Conservation (phyloP, 2,888 invertebrate species). For the Chrysomela aeneicollis region DNA sequence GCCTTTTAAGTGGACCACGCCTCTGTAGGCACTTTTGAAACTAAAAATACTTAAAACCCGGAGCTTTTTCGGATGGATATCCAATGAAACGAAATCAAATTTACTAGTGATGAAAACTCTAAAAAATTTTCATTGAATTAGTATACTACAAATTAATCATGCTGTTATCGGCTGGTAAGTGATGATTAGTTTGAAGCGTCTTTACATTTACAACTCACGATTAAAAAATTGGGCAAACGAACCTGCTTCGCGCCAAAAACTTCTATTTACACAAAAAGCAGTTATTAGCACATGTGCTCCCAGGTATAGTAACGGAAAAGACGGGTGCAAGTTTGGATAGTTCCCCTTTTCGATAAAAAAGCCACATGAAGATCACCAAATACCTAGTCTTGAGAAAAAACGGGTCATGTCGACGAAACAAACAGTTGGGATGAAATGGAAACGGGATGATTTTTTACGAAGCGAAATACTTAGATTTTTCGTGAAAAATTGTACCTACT, state of each 20-base stretch:
- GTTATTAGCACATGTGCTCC: constrained; percentile 40
- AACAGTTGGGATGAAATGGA: constrained; percentile 16
- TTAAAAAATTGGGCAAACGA: constrained; percentile 26
- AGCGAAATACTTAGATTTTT: background rate
- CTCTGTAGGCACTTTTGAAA: too few species aligned
- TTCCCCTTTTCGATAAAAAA: background rate
- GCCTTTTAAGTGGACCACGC: too few species aligned
- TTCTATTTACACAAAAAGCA: constrained; percentile 34
- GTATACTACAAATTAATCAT: constrained; percentile 26
- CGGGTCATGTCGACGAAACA: constrained; percentile 12
- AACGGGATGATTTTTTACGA: background rate
- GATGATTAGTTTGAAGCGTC: constrained; percentile 23
- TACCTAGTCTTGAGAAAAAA: constrained; percentile 20
- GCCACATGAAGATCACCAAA: background rate
- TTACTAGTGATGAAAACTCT: too few species aligned
- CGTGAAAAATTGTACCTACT: too few species aligned
- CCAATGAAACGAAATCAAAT: too few species aligned
- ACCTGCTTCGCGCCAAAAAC: constrained; percentile 22
- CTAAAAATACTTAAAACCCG: too few species aligned
- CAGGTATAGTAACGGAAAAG: constrained; percentile 24
- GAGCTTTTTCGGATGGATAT: too few species aligned
- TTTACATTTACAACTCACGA: constrained; percentile 31
- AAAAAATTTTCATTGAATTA: constrained; percentile 16
- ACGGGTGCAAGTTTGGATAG: background rate
- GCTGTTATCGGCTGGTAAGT: constrained; percentile 16